Percentiles rank a stretch among this genome's conserved stretches.
phyloP scores from a whole-genome alignment of 1,140 invertebrate genomes.

The Rhagoletis pomonella region DNA sequence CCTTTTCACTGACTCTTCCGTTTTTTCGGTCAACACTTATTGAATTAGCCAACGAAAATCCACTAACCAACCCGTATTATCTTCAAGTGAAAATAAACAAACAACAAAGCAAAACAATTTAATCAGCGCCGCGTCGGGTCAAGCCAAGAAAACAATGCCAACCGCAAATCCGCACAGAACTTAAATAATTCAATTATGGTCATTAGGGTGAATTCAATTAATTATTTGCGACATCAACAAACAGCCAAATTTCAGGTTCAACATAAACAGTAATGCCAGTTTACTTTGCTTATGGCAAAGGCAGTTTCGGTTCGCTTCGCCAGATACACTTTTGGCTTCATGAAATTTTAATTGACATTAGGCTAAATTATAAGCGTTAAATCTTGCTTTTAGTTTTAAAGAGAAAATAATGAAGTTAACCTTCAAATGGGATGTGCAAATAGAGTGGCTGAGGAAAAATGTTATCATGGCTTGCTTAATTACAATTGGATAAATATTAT shows the following conservation, averaged over 20 bases:
- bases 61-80: not conserved
- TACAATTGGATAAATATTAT: too few species aligned
- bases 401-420: too few species aligned
- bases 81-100: not conserved
- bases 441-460: too few species aligned
- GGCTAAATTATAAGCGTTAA: not conserved
- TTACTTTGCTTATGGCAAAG: too few species aligned
- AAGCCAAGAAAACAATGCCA: not conserved
- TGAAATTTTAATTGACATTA: not conserved
- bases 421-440: too few species aligned
- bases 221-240: constrained; percentile 29
- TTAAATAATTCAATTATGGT: constrained; percentile 37
- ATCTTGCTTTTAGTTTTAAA: too few species aligned
- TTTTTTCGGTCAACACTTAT: not conserved
- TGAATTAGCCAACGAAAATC: not conserved
- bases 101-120: constrained; percentile 5
- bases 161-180: constrained; percentile 6
- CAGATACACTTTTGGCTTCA: not conserved
- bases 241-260: not conserved
- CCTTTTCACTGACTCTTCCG: not conserved
- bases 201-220: constrained; percentile 45
- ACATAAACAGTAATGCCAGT: not conserved
- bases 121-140: not conserved
- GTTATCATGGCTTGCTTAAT: too few species aligned
- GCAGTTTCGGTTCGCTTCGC: not conserved